phyloP scores from a whole-genome alignment of 2,888 invertebrate genomes.

The Lepeophtheirus nordmannii region DNA sequence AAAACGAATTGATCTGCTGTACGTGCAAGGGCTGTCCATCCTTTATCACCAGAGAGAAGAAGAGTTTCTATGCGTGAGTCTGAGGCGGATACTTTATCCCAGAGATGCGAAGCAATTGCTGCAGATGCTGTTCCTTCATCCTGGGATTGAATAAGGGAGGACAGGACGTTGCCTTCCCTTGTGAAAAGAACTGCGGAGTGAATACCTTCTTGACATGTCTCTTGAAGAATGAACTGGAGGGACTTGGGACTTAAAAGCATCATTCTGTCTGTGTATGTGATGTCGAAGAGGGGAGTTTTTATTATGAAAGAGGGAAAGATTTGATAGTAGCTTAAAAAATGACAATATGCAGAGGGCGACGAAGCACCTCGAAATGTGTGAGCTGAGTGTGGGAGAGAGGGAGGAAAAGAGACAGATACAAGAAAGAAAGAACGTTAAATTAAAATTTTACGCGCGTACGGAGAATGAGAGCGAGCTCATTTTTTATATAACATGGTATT shows the following conservation, averaged over 20 bases:
- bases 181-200: conserved; percentile 2
- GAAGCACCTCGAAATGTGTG: too few species aligned
- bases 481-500: too few species aligned
- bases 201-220: background rate
- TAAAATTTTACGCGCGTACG: too few species aligned
- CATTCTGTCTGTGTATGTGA: background rate
- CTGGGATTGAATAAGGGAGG: background rate
- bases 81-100: background rate
- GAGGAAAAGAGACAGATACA: too few species aligned
- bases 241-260: background rate
- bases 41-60: background rate
- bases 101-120: background rate
- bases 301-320: too few species aligned
- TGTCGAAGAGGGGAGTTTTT: too few species aligned
- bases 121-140: conserved; percentile 1
- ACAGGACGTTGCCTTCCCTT: background rate
- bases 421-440: too few species aligned
- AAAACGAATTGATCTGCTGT: background rate
- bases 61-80: background rate
- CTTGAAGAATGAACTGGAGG: background rate
- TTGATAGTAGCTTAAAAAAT: too few species aligned
- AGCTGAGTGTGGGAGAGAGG: too few species aligned
- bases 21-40: conserved; percentile 2
- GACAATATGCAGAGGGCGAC: too few species aligned
- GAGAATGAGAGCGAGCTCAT: too few species aligned